Evolutionary conservation across 2,113 vertebrate species (phyloP).

Genomic region (Acrocephalus kingi): DNA sequence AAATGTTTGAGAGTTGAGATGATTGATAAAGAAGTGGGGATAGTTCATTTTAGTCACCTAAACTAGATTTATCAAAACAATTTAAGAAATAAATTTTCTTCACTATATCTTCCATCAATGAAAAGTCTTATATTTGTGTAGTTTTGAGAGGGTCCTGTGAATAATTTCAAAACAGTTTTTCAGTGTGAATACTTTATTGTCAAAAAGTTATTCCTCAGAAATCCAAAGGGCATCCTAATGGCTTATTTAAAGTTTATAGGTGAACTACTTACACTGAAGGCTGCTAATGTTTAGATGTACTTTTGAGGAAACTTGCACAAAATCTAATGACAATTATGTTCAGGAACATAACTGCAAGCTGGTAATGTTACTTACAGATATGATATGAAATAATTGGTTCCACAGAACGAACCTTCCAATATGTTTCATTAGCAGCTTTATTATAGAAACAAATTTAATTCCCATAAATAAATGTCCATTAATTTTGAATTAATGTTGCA

Average conservation of each 20-base stretch:
- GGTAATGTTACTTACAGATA: neutral
- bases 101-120: neutral
- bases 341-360: neutral
- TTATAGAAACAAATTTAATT: conserved; percentile 52
- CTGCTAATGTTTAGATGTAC: neutral
- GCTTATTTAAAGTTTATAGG: neutral
- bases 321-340: neutral
- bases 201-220: neutral
- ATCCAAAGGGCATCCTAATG: neutral
- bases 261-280: neutral
- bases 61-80: neutral
- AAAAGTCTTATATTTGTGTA: neutral
- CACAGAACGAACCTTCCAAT: neutral
- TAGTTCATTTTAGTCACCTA: neutral
- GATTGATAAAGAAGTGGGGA: neutral
- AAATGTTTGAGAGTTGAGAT: neutral
- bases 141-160: neutral
- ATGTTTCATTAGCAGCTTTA: conserved; percentile 40
- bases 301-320: neutral
- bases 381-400: conserved; percentile 29
- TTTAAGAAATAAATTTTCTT: neutral
- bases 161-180: neutral
- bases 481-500: conserved; percentile 39
- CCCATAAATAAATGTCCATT: conserved; percentile 7
- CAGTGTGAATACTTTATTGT: neutral